Base-by-base conservation (phyloP, 2,113 vertebrate species). In the Montifringilla adamsi region DNA sequence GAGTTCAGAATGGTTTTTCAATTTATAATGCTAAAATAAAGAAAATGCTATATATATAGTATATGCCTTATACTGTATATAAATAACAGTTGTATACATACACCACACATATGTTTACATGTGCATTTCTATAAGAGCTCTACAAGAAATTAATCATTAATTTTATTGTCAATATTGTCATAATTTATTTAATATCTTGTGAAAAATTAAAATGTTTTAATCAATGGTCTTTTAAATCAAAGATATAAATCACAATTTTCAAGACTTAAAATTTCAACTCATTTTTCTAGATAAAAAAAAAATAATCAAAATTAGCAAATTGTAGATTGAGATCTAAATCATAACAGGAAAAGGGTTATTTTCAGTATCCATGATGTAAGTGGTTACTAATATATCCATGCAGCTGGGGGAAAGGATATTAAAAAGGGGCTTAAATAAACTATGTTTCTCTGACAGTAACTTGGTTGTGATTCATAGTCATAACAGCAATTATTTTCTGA, bases 291-390 rank as follows among this genome's bases (percentile, higher is more conserved):
- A 46, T 31, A 39, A 55, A 89, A 93, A 68, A 75, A 86, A 63
- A 41, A 72, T 41, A 13, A 55, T 52, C 26, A 93, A 31, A 72
- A 15, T 39, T 74, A 74, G 10, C 5, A 69, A 89, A 47, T 17
- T 86, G 9, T 31, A 93, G 44, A 70, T 87, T 59, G 39, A 75
- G 46, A 92, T 86, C 80, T 60, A 74, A 93, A 95, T n/a, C 79
- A 75, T 76, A 96, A 92, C 64, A 94, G 80, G 82, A 95, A 97
- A 97, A 84, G 64, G 70, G 16, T 46, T 84, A 53, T 89, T 85
- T 89, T 52, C n/a, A 31, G 19, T 73, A 67, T 53, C 68, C 56
- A 78, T 93, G 82, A 84, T 90, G 81, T 94, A 95, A 94, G 84
- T 62, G 64, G 8, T 94, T 95, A 63, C n/a, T 75, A 93, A 90